A percentile compares a stretch with the other conserved stretches of the same genome.
Conservation (phyloP, 1,140 invertebrate species). For the Drosophila kanapiae region DNA sequence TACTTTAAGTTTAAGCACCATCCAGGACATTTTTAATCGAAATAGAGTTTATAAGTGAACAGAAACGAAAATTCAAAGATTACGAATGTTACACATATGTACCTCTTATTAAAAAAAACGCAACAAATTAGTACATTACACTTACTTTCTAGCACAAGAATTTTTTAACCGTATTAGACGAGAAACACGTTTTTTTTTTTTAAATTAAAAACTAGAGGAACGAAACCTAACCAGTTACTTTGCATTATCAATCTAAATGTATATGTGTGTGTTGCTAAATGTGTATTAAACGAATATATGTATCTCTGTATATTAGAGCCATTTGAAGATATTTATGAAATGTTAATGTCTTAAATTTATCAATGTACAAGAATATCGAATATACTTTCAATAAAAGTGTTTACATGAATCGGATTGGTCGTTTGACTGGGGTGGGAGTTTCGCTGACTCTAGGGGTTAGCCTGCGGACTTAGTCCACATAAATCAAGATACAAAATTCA, state of each 20-base stretch:
- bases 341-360: constrained; percentile 65
- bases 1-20: constrained; percentile 61
- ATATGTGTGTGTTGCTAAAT: constrained; percentile 79
- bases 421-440: not conserved
- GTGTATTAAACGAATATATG: constrained; percentile 65
- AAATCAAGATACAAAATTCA: too few relatives aligned
- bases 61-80: constrained; percentile 32
- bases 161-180: constrained; percentile 35
- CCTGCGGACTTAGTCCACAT: too few relatives aligned
- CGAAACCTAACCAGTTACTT: constrained; percentile 35
- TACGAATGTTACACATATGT: constrained; percentile 69
- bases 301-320: constrained; percentile 48
- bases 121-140: constrained; percentile 61
- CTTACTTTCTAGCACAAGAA: constrained; percentile 62
- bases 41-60: constrained; percentile 43
- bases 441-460: too few relatives aligned
- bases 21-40: constrained; percentile 45
- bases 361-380: constrained; percentile 66
- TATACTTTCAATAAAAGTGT: constrained; percentile 74
- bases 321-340: constrained; percentile 64
- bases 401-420: constrained; percentile 15
- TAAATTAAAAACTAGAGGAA: constrained; percentile 26
- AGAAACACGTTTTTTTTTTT: constrained; percentile 43
- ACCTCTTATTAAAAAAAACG: constrained; percentile 61
- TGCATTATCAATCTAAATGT: constrained; percentile 56